These are phyloP conservation scores for Malacosoma neustria DNA, from an alignment of 2,888 invertebrate species.

Conservation along the genomic window DNA sequence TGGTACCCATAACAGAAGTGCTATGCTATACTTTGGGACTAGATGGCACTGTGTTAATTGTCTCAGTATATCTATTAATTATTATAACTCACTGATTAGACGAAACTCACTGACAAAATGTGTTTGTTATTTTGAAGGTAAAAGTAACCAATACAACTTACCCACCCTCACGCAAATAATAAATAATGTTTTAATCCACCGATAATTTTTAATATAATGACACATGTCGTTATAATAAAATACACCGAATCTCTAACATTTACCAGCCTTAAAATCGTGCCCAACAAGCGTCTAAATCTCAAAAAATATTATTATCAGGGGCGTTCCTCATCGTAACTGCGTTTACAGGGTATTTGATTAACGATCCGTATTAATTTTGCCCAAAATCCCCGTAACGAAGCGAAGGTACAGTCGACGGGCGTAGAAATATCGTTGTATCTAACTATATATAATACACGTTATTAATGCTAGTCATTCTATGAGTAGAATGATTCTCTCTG, in stretches of 20 bases:
- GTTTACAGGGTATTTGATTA: conserved; percentile 52
- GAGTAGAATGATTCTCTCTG: conserved; percentile 25
- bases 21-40: too few relatives aligned
- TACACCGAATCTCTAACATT: not conserved
- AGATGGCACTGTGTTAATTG: too few relatives aligned
- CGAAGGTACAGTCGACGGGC: conserved; percentile 26
- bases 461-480: conserved; percentile 42
- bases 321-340: conserved; percentile 30
- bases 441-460: conserved; percentile 31
- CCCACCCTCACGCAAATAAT: too few relatives aligned
- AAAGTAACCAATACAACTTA: too few relatives aligned
- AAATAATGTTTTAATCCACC: too few relatives aligned
- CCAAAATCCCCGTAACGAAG: conserved; percentile 50
- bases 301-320: conserved; percentile 39
- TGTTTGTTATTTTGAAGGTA: too few relatives aligned
- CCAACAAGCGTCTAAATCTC: conserved; percentile 18
- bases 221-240: too few relatives aligned
- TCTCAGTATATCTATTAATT: too few relatives aligned
- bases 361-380: conserved; percentile 57
- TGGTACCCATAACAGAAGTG: too few relatives aligned
- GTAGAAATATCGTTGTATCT: conserved; percentile 32
- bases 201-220: too few relatives aligned
- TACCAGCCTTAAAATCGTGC: conserved; percentile 3
- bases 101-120: too few relatives aligned
- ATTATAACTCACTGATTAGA: too few relatives aligned